phyloP scores from a whole-genome alignment of 2,888 invertebrate genomes.

The Chrysodeixis includens region DNA sequence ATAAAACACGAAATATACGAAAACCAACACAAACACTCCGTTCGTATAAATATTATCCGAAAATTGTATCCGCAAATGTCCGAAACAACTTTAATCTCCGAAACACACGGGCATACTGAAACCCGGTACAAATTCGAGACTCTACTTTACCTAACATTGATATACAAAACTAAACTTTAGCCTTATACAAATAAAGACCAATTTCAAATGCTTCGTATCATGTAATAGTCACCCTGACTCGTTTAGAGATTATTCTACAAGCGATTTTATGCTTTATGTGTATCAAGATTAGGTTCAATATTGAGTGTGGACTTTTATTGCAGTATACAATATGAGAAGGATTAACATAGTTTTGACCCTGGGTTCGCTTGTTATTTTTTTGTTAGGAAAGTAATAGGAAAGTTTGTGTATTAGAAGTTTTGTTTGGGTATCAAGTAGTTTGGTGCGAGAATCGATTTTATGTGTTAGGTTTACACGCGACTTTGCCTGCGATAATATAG shows the following conservation, averaged over 20 bases:
- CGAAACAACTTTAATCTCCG: constrained; percentile 59
- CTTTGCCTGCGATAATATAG: too few relatives aligned
- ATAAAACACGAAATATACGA: constrained; percentile 34
- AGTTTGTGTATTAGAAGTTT: background rate
- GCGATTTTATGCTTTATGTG: constrained; percentile 19
- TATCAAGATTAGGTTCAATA: background rate
- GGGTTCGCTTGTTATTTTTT: constrained; percentile 26
- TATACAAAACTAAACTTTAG: constrained; percentile 23
- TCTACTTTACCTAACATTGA: constrained; percentile 11
- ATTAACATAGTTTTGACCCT: constrained; percentile 31
- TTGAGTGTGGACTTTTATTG: constrained; percentile 10
- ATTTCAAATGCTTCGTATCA: background rate
- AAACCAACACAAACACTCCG: constrained; percentile 26
- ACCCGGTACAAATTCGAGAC: constrained; percentile 38
- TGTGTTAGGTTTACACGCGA: background rate
- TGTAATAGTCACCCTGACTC: constrained; percentile 32
- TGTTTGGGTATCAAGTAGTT: background rate
- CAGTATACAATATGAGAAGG: constrained; percentile 42
- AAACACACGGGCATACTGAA: constrained; percentile 60
- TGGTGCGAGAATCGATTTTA: background rate
- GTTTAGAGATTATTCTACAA: background rate
- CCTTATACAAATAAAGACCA: rapidly evolving
- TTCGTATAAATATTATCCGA: constrained; percentile 29
- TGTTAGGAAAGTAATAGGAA: constrained; percentile 23
- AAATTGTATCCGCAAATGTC: constrained; percentile 29